Percentiles rank a stretch among this genome's conserved stretches.
Conservation (phyloP, 2,888 invertebrate species). For the Drosophila mettleri region DNA sequence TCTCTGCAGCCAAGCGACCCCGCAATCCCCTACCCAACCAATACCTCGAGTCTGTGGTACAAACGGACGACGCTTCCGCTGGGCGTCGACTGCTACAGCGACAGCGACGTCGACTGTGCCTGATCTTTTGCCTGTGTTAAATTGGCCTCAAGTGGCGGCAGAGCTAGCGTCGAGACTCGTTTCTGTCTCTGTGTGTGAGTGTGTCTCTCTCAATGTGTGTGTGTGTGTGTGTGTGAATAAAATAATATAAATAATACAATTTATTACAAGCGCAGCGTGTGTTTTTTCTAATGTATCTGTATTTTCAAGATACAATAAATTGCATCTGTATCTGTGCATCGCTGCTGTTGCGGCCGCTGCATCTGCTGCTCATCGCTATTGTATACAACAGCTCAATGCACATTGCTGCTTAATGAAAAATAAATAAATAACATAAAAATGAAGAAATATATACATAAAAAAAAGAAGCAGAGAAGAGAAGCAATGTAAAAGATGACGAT, state of each 20-base stretch:
- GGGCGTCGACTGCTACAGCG: constrained; percentile 42
- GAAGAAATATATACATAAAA: constrained; percentile 65
- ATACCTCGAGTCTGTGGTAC: constrained; percentile 33
- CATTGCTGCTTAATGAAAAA: constrained; percentile 64
- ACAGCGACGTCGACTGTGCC: constrained; percentile 35
- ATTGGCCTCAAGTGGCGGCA: constrained; percentile 67
- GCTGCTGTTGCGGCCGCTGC: constrained; percentile 37
- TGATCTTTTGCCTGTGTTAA: constrained; percentile 61
- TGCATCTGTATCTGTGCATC: constrained; percentile 5
- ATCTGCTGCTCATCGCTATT: constrained; percentile 46
- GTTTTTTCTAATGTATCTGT: constrained; percentile 45
- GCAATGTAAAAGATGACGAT: constrained; percentile 20
- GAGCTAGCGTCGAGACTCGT: constrained; percentile 13
- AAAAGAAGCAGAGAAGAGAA: neutral
- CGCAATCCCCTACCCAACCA: constrained; percentile 5
- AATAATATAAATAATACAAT: constrained; percentile 81
- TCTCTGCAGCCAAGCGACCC: constrained; percentile 39
- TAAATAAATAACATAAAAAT: constrained; percentile 80
- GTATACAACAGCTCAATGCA: constrained; percentile 53
- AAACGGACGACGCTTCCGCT: constrained; percentile 72
- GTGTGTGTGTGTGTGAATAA: constrained; percentile 56
- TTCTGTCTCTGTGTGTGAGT: neutral
- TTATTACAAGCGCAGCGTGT: constrained; percentile 69
- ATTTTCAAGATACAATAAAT: constrained; percentile 23
- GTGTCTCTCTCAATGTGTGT: neutral